Base-by-base conservation (phyloP, 92 coral and sea anemone genomes). In the Porites cylindrica region DNA sequence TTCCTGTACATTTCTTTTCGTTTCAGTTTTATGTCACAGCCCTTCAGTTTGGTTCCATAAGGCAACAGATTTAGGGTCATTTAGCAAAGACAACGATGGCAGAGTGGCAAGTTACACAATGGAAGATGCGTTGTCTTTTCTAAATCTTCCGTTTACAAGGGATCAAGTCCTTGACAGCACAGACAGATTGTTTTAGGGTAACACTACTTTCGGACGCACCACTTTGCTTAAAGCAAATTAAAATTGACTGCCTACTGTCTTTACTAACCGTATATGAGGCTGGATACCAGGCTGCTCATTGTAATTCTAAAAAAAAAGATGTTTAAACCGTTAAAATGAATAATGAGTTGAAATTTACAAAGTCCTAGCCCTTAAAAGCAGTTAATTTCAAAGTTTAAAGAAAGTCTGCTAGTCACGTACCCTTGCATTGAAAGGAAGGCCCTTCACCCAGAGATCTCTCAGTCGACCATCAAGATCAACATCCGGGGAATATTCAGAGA, bases 281-380 rank as follows among this genome's bases (percentile, higher is more conserved):
- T 94, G 93, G 26, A 94, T 88, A 9, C 96, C 98, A 10, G 98
- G 98, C 52, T 94, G 98, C 61, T 94, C 98, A n/a, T 93, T 88
- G 90, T 94, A 94, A 85, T 94, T 94, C 98, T 94, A 79, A 32
- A 76, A 82, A 59, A 47, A 68, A 68, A 67, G 12, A 68, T n/a
- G 26, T 26, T 17, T 23, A 23, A n/a, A 23, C 1, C 23, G 21
- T 16, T n/a, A 26, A 20, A 72, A 72, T 10, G 16, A 10, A 56
- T 56, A 10, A 72, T 20, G 3, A 51, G 43, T 11, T 43, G 4
- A 72, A 7, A 2, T 10, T 12, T 38, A 4, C 47, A 38, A 38
- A 38, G 47, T 38, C 47, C 47, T 38, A 4, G 47, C 47, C 47
- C 47, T 38, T 38, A 4, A 38, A 38, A 38, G 47, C 0, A 38